A percentile compares a stretch with the other conserved stretches of the same genome.
Conservation (phyloP, 2,888 invertebrate species). For the Phasia obesa region DNA sequence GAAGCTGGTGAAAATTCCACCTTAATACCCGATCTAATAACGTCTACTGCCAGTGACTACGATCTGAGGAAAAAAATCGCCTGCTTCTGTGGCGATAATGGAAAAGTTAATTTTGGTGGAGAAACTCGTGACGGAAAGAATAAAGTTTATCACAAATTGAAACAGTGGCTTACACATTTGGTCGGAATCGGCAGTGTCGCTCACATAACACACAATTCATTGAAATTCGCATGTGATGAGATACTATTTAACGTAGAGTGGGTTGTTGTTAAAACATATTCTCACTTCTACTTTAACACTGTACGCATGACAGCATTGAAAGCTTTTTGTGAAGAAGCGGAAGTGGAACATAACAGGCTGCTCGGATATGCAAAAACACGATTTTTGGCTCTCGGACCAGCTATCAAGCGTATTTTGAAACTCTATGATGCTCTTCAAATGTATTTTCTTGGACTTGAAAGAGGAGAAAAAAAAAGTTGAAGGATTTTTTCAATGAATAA, state of each 20-base stretch:
- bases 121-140: slow-evolving; percentile 54
- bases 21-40: slow-evolving; percentile 44
- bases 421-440: no score
- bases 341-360: no score
- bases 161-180: slow-evolving; percentile 42
- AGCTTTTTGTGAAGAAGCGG: no score
- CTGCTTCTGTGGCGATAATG: no score
- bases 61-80: slow-evolving; percentile 52
- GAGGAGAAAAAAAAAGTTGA: slow-evolving; percentile 25
- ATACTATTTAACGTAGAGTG: slow-evolving; percentile 56
- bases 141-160: slow-evolving; percentile 53
- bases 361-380: no score
- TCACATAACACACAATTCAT: no score
- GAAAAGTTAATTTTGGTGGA: slow-evolving; percentile 62
- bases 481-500: slow-evolving; percentile 44
- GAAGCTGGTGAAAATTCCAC: slow-evolving; percentile 58
- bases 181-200: slow-evolving; percentile 63
- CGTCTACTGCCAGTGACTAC: slow-evolving; percentile 32
- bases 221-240: slow-evolving; percentile 56
- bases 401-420: no score
- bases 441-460: no score
- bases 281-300: no score
- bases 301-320: no score
- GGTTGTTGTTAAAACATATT: slow-evolving; percentile 65
- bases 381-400: no score